phyloP scores from a whole-genome alignment of 64 coral and sea anemone genomes.

The Porites lutea region DNA sequence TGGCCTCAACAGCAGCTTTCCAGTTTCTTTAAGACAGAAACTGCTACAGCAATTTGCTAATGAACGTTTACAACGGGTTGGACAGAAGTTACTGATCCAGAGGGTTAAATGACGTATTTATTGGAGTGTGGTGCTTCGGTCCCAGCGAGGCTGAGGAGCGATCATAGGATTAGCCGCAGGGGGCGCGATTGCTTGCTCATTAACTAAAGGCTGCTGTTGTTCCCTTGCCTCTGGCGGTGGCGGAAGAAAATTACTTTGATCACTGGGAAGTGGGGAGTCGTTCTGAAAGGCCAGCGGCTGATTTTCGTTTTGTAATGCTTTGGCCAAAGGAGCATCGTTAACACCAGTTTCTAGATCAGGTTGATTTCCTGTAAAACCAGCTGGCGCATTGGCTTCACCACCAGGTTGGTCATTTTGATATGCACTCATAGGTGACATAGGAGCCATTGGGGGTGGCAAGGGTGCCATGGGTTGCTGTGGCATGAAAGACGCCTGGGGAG shows the following conservation, averaged over 20 bases:
- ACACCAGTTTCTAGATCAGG: neutral
- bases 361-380: constrained; percentile 13
- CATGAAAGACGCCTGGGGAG: neutral
- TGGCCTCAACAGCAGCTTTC: too few relatives aligned
- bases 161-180: constrained; percentile 13
- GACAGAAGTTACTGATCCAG: neutral
- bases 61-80: neutral
- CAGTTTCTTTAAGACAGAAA: too few relatives aligned
- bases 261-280: constrained; percentile 5
- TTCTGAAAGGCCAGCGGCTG: constrained; percentile 16
- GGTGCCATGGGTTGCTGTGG: constrained; percentile 19
- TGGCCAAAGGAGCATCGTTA: neutral
- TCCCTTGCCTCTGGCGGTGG: neutral
- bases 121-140: constrained; percentile 5
- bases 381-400: constrained; percentile 14
- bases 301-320: constrained; percentile 31
- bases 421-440: constrained; percentile 56
- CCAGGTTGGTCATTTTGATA: constrained; percentile 26
- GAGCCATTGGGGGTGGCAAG: neutral
- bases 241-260: constrained; percentile 29
- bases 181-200: neutral
- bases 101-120: neutral
- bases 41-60: too few relatives aligned
- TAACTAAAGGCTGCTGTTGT: constrained; percentile 4
- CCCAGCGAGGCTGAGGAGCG: constrained; percentile 21